A percentile compares a stretch with the other conserved stretches of the same genome.
phyloP scores from a whole-genome alignment of 1,140 invertebrate species.

The Archivesica marissinica region DNA sequence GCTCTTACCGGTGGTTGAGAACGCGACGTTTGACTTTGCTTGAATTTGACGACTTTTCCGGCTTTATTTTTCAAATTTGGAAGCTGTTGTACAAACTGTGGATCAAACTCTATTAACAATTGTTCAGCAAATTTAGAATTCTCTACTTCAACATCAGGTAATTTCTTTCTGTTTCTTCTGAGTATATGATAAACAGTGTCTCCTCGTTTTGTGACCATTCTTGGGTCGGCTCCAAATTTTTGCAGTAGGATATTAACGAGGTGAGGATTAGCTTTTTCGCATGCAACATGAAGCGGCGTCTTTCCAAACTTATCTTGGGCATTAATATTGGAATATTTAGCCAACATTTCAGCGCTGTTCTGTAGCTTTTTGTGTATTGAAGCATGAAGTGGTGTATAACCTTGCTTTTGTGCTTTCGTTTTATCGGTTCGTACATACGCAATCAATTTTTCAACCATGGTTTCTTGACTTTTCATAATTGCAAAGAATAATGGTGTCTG shows the following conservation, averaged over 20 bases:
- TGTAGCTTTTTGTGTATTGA: constrained; percentile 6
- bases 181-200: too few relatives aligned
- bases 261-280: constrained; percentile 31
- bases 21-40: too few relatives aligned
- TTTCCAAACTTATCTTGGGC: constrained; percentile 35
- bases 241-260: constrained; percentile 28
- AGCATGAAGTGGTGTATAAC: constrained; percentile 56
- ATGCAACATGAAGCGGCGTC: constrained; percentile 59
- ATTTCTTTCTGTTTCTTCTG: too few relatives aligned
- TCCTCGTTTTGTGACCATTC: constrained; percentile 18
- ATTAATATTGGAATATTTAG: constrained; percentile 2
- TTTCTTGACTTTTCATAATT: background rate
- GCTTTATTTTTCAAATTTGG: too few relatives aligned
- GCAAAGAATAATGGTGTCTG: constrained; percentile 33
- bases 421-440: background rate
- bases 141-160: too few relatives aligned
- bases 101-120: too few relatives aligned
- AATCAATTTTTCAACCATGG: background rate
- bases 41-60: too few relatives aligned
- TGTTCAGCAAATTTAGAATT: too few relatives aligned
- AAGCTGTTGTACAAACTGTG: too few relatives aligned
- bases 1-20: too few relatives aligned
- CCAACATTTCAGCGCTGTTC: background rate
- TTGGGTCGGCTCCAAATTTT: constrained; percentile 10
- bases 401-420: constrained; percentile 44